Evolutionary conservation across 2,113 vertebrate genomes (phyloP).

Genomic region (Chamaetylas fuelleborni): DNA sequence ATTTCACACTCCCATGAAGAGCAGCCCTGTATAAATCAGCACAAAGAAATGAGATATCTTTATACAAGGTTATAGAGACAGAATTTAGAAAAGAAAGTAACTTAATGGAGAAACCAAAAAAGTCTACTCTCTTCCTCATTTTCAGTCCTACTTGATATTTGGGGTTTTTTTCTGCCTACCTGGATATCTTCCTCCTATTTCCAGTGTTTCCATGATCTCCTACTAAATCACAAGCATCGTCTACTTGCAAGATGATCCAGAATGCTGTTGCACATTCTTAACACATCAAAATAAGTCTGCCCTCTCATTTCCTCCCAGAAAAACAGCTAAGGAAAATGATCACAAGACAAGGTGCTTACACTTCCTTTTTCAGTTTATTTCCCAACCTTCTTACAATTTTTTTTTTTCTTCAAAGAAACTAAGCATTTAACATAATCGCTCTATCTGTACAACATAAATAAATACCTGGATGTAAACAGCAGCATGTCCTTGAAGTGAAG

Average conservation of each 20-base stretch:
- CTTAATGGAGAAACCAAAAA: background rate
- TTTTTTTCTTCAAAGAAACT: background rate
- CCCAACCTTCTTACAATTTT: background rate
- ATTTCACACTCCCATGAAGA: background rate
- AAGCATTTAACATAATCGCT: background rate
- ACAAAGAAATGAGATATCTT: background rate
- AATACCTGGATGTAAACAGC: conserved; percentile 84
- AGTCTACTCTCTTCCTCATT: background rate
- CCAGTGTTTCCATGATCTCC: background rate
- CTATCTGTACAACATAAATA: background rate
- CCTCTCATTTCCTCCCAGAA: background rate
- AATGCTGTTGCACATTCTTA: background rate
- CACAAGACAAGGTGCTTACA: background rate
- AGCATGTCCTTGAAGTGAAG: conserved; percentile 75
- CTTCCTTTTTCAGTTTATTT: background rate
- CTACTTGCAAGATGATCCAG: background rate
- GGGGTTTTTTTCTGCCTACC: background rate
- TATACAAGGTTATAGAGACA: background rate
- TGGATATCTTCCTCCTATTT: background rate
- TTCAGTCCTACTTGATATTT: background rate
- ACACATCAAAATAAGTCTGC: background rate
- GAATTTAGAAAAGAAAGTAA: background rate
- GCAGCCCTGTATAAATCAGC: background rate
- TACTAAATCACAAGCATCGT: background rate
- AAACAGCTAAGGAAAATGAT: background rate